Evolutionary conservation across 2,797 vertebrate species (phyloP), one percentile per base, ranked within the genome.

Genomic region (Bradypus variegatus): DNA sequence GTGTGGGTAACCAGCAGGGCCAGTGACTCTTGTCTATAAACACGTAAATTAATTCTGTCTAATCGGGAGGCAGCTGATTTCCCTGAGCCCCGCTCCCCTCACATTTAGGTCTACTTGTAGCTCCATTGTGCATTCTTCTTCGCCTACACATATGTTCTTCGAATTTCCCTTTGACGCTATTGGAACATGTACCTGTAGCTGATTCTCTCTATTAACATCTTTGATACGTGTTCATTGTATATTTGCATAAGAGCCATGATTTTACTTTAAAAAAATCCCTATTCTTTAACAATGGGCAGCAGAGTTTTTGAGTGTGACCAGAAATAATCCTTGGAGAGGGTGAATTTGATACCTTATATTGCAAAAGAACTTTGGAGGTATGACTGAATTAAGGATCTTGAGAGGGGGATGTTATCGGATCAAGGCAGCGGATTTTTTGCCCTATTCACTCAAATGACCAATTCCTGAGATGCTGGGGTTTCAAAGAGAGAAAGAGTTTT

Each of bases 311-410:
- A 93, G 19, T 31, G 31, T 90, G 25, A 81, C 65, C 31, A 65
- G 33, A 86, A 75, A 72, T 67, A 62, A 58, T 58, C 55, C 55
- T 19, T 58, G 18, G 31, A 79, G 33, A 90, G 76, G 16, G 18
- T 58, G 45, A 48, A 41, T 48, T 36, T n/a, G 8, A 41, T 81
- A 73, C 38, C 33, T 79, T 55, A 41, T 18, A 45, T 33, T 48
- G 36, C 53, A 67, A 36, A 15, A 13, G 8, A 10, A 58, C 33
- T 36, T 67, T 64, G 10, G 13, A 86, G n/a, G 11, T 76, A 1
- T 75, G 50, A 92, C 73, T 86, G 55, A 86, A 41, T 87, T 91
- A 70, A 78, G 80, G 79, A 48, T 78, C 38, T 62, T 91, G 55
- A 73, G 53, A 53, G 45, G 60, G 36, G 62, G 31, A 86, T 19